Conservation (phyloP, 2,888 invertebrate genomes). For the Drosophila lutescens region DNA sequence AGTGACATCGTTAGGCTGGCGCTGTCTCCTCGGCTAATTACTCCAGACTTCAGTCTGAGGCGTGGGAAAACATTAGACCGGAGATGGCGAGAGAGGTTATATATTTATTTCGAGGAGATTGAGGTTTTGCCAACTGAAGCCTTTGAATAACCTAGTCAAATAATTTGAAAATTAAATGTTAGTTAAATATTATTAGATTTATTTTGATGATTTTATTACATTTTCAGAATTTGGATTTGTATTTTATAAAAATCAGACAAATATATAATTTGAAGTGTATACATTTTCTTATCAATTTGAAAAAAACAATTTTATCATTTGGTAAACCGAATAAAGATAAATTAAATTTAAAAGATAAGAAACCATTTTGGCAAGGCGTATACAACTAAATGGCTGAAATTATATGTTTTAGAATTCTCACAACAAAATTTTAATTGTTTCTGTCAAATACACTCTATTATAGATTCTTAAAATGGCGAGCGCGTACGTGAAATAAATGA, state of each 20-base stretch:
- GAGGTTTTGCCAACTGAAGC: not conserved
- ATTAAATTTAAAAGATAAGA: no score
- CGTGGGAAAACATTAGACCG: slow-evolving; percentile 66
- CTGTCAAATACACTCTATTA: slow-evolving; percentile 11
- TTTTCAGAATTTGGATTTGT: no score
- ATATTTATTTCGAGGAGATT: no score
- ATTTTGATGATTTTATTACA: not conserved
- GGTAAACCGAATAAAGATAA: not conserved
- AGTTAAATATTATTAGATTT: not conserved
- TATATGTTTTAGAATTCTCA: not conserved
- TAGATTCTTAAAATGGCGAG: not conserved
- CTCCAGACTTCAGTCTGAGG: slow-evolving; percentile 59
- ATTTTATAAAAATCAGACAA: no score
- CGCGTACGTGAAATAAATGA: slow-evolving; percentile 16
- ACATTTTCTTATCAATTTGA: no score
- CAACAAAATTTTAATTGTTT: slow-evolving; percentile 21
- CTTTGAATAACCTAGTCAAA: not conserved
- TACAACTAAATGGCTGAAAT: not conserved
- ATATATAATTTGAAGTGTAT: no score
- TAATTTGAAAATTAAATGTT: not conserved
- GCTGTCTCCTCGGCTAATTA: slow-evolving; percentile 79
- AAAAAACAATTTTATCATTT: not conserved
- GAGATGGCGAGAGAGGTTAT: slow-evolving; percentile 24
- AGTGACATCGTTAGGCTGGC: slow-evolving; percentile 80
- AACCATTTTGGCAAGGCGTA: no score